phyloP scores from a whole-genome alignment of 1,140 invertebrate genomes.

The Papilio polyxenes region DNA sequence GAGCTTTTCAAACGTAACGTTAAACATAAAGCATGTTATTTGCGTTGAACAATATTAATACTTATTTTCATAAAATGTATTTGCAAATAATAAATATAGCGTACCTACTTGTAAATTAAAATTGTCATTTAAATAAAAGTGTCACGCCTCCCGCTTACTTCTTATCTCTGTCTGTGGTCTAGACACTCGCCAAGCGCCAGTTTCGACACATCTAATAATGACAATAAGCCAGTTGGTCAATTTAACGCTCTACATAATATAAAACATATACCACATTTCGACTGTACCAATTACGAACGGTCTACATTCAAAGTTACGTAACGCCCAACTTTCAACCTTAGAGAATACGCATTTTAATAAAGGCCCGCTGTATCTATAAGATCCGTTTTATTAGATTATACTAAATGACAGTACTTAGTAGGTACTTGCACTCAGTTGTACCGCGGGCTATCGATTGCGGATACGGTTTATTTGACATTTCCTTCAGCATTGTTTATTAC shows the following conservation, averaged over 20 bases:
- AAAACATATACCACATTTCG: conserved; percentile 51
- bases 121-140: conserved; percentile 36
- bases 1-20: not conserved
- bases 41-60: not conserved
- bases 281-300: conserved; percentile 41
- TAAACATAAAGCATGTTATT: not conserved
- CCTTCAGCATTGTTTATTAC: conserved; percentile 12
- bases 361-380: conserved; percentile 30
- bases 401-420: conserved; percentile 27
- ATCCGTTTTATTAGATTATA: conserved; percentile 34
- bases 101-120: conserved; percentile 31
- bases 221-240: conserved; percentile 48
- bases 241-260: conserved; percentile 56
- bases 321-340: conserved; percentile 20
- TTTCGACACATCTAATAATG: conserved; percentile 53
- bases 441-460: conserved; percentile 20
- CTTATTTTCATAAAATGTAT: not conserved
- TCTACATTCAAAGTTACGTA: conserved; percentile 48
- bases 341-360: conserved; percentile 36
- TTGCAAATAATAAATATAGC: conserved; percentile 13
- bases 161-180: conserved; percentile 46
- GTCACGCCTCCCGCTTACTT: conserved; percentile 46
- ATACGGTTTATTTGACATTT: conserved; percentile 21
- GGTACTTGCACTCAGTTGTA: not conserved
- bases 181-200: conserved; percentile 47